These are phyloP conservation scores for Dolichomitus sp. DNA, from an alignment of 2,888 invertebrate genomes.

Conservation along the genomic window DNA sequence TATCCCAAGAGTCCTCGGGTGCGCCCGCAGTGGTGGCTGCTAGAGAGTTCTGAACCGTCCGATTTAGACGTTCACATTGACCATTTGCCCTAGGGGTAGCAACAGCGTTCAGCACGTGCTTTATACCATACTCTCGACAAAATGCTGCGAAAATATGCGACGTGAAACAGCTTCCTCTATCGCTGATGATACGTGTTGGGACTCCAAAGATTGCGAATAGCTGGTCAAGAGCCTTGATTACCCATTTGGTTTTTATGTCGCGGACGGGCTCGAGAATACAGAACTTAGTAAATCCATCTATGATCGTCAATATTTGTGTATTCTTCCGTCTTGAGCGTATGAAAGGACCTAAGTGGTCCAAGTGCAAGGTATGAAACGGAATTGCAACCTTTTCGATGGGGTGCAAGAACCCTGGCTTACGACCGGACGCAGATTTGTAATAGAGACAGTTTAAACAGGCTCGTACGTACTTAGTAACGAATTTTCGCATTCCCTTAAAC, in stretches of 20 bases:
- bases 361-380: conserved; percentile 50
- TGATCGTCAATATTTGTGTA: conserved; percentile 62
- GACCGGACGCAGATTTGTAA: conserved; percentile 74
- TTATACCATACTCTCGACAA: no score
- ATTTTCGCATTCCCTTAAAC: conserved; percentile 82
- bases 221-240: conserved; percentile 61
- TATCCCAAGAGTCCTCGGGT: no score
- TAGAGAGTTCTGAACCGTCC: no score
- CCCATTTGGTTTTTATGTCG: conserved; percentile 74
- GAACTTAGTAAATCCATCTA: conserved; percentile 40
- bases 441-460: conserved; percentile 83
- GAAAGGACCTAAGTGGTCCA: conserved; percentile 53
- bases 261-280: conserved; percentile 72
- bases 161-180: no score
- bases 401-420: conserved; percentile 77
- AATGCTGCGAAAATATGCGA: no score
- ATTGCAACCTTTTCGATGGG: conserved; percentile 73
- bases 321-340: conserved; percentile 72
- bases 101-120: no score
- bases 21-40: no score
- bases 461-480: conserved; percentile 81
- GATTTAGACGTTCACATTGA: no score
- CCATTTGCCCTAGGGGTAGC: conserved; percentile 71
- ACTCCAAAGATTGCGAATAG: background rate
- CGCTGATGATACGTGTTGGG: background rate